Evolutionary conservation across 1,140 invertebrate species (phyloP).

Genomic region (Pomacea maculata): DNA sequence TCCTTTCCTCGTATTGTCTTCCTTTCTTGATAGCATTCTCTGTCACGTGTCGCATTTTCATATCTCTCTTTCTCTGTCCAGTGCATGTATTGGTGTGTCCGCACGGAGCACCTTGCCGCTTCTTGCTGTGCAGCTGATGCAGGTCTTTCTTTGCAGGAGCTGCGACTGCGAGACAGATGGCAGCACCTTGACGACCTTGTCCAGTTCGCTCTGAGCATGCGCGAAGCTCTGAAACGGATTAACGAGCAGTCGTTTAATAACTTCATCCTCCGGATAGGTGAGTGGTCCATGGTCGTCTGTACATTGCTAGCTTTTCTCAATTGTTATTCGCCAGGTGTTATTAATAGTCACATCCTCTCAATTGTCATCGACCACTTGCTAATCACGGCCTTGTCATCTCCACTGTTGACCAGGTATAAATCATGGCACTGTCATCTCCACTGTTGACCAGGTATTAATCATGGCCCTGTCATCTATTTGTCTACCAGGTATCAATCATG

Average conservation of each 20-base stretch:
- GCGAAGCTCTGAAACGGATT: conserved; percentile 90
- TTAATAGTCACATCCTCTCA: conserved; percentile 9
- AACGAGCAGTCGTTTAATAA: conserved; percentile 97
- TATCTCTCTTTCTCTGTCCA: neutral
- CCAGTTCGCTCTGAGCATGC: conserved; percentile 91
- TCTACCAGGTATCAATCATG: conserved; percentile 62
- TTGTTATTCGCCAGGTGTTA: neutral
- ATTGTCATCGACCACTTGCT: conserved; percentile 71
- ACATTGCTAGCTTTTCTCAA: no score
- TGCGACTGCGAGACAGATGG: conserved; percentile 16
- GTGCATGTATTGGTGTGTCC: neutral
- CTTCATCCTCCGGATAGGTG: conserved; percentile 88
- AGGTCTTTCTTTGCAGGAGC: neutral
- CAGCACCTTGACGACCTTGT: conserved; percentile 70
- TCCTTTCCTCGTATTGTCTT: no score
- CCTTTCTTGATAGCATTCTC: no score
- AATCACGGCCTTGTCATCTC: neutral
- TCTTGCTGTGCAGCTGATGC: neutral
- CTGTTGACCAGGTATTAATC: neutral
- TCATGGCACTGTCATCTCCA: conserved; percentile 78
- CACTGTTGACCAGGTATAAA: conserved; percentile 42
- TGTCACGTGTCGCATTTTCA: no score
- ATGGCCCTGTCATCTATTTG: neutral
- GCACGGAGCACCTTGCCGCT: neutral
- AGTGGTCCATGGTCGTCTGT: neutral